phyloP scores from a whole-genome alignment of 2,797 vertebrate genomes.

The Gila robusta region DNA sequence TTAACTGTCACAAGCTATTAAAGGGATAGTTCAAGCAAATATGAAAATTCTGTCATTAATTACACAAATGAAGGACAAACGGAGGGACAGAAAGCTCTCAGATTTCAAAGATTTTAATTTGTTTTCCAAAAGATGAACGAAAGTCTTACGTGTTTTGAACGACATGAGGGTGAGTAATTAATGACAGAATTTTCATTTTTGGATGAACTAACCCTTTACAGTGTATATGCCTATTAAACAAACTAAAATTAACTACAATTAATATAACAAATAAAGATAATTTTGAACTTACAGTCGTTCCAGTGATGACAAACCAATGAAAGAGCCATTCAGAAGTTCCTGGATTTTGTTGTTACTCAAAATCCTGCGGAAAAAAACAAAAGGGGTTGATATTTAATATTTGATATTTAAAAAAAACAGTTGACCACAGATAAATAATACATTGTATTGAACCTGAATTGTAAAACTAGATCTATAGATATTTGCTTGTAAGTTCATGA shows the following conservation, averaged over 20 bases:
- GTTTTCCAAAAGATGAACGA: not conserved
- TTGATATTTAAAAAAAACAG: not conserved
- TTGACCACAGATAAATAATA: not conserved
- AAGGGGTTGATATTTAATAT: not conserved
- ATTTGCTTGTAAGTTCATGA: not conserved
- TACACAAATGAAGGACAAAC: too few species aligned
- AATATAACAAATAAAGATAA: not conserved
- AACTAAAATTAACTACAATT: not conserved
- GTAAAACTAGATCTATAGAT: not conserved
- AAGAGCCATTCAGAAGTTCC: constrained; percentile 93
- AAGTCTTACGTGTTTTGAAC: not conserved
- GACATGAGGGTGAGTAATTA: not conserved
- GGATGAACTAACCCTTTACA: not conserved
- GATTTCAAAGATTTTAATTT: not conserved
- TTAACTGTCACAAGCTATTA: too few species aligned
- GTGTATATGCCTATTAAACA: not conserved
- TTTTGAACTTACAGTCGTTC: constrained; percentile 92
- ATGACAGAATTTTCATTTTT: not conserved
- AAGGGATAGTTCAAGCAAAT: too few species aligned
- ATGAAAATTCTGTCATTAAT: too few species aligned
- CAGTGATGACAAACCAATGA: constrained; percentile 87
- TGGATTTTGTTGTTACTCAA: constrained; percentile 98
- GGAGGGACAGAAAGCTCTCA: not conserved
- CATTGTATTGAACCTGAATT: not conserved
- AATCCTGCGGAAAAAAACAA: constrained; percentile 83